phyloP scores from a whole-genome alignment of 2,888 invertebrate genomes.

The Leptura quadrifasciata region DNA sequence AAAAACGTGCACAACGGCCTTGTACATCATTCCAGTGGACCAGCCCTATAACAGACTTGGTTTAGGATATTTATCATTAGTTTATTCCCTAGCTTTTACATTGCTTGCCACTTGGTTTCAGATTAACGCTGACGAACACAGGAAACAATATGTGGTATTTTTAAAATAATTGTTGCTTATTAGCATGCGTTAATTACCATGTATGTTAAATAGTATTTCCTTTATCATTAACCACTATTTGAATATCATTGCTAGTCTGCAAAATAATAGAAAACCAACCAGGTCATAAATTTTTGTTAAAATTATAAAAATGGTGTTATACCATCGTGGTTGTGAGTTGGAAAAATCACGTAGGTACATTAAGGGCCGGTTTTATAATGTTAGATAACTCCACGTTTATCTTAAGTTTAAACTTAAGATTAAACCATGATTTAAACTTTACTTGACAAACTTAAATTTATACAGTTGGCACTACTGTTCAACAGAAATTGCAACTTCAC shows the following conservation, averaged over 20 bases:
- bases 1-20: neutral
- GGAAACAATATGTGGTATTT: neutral
- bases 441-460: too few species aligned
- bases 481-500: too few species aligned
- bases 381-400: too few species aligned
- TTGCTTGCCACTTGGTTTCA: neutral
- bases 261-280: neutral
- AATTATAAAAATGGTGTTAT: too few species aligned
- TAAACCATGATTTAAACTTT: too few species aligned
- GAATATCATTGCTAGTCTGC: neutral
- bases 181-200: neutral
- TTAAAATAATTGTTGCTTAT: neutral
- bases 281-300: too few species aligned
- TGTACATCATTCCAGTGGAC: neutral
- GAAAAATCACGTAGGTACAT: too few species aligned
- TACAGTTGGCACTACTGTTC: too few species aligned
- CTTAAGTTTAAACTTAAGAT: too few species aligned
- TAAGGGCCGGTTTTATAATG: too few species aligned
- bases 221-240: neutral
- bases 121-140: neutral
- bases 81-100: neutral
- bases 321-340: too few species aligned
- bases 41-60: neutral
- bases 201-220: neutral
- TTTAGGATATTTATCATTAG: neutral